phyloP scores from a whole-genome alignment of 2,888 invertebrate species.

The Pyrrhosoma nymphula region DNA sequence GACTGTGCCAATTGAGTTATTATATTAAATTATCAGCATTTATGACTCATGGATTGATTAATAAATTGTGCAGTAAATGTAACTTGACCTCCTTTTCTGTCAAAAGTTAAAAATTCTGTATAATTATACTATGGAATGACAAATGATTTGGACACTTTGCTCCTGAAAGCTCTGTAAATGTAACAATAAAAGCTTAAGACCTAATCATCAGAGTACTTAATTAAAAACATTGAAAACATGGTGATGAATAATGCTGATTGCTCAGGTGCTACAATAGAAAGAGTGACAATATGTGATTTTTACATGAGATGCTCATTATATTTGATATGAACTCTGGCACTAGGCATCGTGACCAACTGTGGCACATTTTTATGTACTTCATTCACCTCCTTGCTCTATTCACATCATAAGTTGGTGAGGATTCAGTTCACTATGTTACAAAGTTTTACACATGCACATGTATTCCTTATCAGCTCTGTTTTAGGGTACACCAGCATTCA shows the following conservation, averaged over 20 bases:
- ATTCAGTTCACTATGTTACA: no score
- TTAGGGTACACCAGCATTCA: no score
- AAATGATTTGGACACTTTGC: conserved; percentile 60
- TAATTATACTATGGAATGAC: conserved; percentile 48
- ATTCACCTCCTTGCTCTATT: no score
- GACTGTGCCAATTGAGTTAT: conserved; percentile 30
- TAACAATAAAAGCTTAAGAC: conserved; percentile 66
- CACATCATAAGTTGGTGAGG: no score
- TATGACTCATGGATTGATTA: conserved; percentile 24
- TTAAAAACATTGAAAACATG: not conserved
- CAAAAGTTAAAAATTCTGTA: conserved; percentile 37
- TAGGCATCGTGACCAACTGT: no score
- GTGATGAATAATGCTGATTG: not conserved
- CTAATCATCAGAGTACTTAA: not conserved
- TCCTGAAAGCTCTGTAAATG: conserved; percentile 65
- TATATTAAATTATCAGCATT: conserved; percentile 2
- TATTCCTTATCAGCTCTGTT: no score
- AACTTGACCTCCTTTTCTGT: not conserved
- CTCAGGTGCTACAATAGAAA: not conserved
- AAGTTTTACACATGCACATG: no score
- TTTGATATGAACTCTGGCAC: no score
- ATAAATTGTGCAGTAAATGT: not conserved
- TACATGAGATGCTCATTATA: not conserved
- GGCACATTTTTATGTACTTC: no score
- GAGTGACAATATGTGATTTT: not conserved